A percentile compares a stretch with the other conserved stretches of the same genome.
These are phyloP conservation scores for Prunella strophiata DNA, from an alignment of 2,797 vertebrate species.

Conservation along the genomic window DNA sequence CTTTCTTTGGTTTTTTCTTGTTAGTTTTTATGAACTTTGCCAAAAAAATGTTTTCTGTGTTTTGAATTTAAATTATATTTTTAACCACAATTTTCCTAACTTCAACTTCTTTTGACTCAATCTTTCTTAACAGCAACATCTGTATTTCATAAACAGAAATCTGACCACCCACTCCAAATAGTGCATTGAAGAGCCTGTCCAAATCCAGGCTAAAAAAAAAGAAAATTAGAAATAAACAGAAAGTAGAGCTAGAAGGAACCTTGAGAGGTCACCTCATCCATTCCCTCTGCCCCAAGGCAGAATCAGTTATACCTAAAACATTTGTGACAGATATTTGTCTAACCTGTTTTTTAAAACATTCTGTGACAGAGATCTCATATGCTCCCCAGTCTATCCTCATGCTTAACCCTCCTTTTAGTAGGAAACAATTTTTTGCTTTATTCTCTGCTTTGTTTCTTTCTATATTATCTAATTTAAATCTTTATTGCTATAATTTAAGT, in stretches of 20 bases:
- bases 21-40: slow-evolving; percentile 38
- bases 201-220: neutral
- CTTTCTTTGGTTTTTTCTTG: slow-evolving; percentile 20
- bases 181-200: neutral
- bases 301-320: slow-evolving; percentile 43
- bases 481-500: neutral
- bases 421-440: neutral
- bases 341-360: slow-evolving; percentile 23
- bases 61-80: slow-evolving; percentile 51
- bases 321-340: slow-evolving; percentile 62
- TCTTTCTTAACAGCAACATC: neutral
- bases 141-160: slow-evolving; percentile 40
- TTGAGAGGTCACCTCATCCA: slow-evolving; percentile 49
- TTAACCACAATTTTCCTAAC: neutral
- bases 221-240: neutral
- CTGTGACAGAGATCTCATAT: slow-evolving; percentile 24
- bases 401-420: neutral
- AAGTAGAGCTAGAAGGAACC: slow-evolving; percentile 11
- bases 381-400: neutral
- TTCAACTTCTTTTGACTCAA: slow-evolving; percentile 4
- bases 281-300: slow-evolving; percentile 53
- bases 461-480: neutral
- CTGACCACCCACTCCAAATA: neutral
- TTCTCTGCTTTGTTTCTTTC: neutral
- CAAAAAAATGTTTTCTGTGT: slow-evolving; percentile 7